These are phyloP conservation scores for Liparis tanakae DNA, from an alignment of 2,797 vertebrate genomes.

Conservation along the genomic window DNA sequence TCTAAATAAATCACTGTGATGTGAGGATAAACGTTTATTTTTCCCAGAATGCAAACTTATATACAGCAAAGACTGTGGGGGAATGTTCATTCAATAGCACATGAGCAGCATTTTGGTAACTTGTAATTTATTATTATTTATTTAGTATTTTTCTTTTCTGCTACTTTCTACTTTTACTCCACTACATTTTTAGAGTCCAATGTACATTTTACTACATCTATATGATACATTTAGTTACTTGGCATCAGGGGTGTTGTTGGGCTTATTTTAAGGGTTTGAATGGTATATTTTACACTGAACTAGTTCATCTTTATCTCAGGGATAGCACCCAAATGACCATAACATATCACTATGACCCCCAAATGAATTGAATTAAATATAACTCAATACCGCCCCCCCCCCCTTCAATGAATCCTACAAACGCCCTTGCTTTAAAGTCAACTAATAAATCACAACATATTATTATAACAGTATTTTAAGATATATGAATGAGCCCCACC, in stretches of 20 bases:
- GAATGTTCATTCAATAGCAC: not conserved
- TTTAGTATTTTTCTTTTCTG: not conserved
- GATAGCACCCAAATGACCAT: too few species aligned
- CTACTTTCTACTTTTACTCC: not conserved
- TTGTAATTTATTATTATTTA: conserved; percentile 1
- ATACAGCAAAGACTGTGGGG: not conserved
- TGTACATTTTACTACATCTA: not conserved
- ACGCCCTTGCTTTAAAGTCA: not conserved
- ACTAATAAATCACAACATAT: not conserved
- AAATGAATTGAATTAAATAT: too few species aligned
- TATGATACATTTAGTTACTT: not conserved
- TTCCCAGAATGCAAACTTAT: not conserved
- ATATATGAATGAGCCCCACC: not conserved
- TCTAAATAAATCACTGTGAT: not conserved
- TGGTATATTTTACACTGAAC: too few species aligned
- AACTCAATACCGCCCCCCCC: too few species aligned
- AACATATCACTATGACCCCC: too few species aligned
- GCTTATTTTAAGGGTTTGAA: too few species aligned
- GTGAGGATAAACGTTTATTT: not conserved
- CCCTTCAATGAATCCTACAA: not conserved
- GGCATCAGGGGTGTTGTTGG: too few species aligned
- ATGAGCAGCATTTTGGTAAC: not conserved
- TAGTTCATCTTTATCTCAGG: too few species aligned
- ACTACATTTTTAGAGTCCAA: not conserved
- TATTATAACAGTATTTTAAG: not conserved